Percentiles rank a stretch among this genome's conserved stretches.
These are phyloP conservation scores for Drosophila algonquin DNA, from an alignment of 2,888 invertebrate species.

Conservation along the genomic window DNA sequence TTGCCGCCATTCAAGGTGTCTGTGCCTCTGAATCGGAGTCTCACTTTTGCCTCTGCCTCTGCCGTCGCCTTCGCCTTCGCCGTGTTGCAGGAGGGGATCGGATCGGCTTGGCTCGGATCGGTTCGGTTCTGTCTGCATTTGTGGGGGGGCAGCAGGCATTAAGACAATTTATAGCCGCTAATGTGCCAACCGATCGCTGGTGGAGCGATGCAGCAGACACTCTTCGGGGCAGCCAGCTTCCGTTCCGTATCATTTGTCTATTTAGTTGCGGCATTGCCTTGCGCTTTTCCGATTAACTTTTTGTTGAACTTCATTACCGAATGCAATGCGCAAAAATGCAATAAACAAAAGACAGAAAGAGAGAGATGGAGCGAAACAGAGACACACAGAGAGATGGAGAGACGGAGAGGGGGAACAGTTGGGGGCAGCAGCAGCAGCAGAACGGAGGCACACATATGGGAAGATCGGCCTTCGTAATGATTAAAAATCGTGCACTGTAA, in stretches of 20 bases:
- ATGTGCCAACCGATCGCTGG: slow-evolving; percentile 77
- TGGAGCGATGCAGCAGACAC: not conserved
- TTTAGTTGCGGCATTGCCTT: slow-evolving; percentile 74
- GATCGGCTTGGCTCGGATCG: no score
- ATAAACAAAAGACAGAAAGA: slow-evolving; percentile 51
- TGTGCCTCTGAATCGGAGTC: slow-evolving; percentile 24
- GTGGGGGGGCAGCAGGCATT: slow-evolving; percentile 55
- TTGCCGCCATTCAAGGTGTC: slow-evolving; percentile 78
- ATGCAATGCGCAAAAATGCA: slow-evolving; percentile 65
- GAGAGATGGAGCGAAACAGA: no score
- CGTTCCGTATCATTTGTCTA: slow-evolving; percentile 83
- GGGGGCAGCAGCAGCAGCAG: slow-evolving; percentile 67
- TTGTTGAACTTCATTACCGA: slow-evolving; percentile 78
- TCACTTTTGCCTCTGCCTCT: slow-evolving; percentile 1
- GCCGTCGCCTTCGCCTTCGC: not conserved
- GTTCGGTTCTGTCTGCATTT: slow-evolving; percentile 22
- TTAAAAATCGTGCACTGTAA: slow-evolving; percentile 70
- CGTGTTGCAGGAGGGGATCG: not conserved
- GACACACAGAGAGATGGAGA: slow-evolving; percentile 19
- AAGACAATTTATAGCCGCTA: slow-evolving; percentile 80
- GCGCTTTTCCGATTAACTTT: slow-evolving; percentile 81
- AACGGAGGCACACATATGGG: slow-evolving; percentile 33
- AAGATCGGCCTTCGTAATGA: slow-evolving; percentile 61
- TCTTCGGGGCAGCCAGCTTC: slow-evolving; percentile 72
- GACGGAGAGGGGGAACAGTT: slow-evolving; percentile 69